Base-by-base conservation (phyloP, 2,113 vertebrate genomes). In the Uria aalge region DNA sequence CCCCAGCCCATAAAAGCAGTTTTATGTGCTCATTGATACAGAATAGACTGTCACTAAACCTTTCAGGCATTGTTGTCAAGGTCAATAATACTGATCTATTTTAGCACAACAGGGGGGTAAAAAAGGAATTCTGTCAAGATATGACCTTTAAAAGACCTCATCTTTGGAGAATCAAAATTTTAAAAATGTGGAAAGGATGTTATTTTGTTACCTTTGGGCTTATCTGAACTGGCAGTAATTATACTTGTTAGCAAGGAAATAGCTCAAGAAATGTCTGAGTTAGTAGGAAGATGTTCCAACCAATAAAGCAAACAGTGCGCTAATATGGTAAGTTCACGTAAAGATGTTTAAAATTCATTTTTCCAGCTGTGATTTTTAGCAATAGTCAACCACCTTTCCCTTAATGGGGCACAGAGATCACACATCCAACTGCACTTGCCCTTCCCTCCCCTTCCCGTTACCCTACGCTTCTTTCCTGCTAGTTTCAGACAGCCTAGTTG, bases 141-240 rank as follows among this genome's bases (percentile, higher is more conserved):
- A 75, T 96, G 97, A 98, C 94, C 97, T 98, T 97, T 98, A 96
- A 96, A 96, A 94, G 96, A 95, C 92, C 97, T 98, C 45, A 1
- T 97, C 85, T 90, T 78, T 22, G 27, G 77, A 85, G 81, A 96
- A 88, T 52, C 8, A 53, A 92, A 92, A 92, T 43, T 53, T 14
- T 7, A 55, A 34, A 27, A 85, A 78, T 15, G 55, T 73, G 83
- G 90, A 93, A 67, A 73, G 15, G 71, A 53, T 91, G 41, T 59
- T 62, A 6, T 90, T 86, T 84, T 78, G 23, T 72, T 78, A 76
- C 38, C 72, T 80, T 67, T 82, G 38, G 62, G 64, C n/a, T 85
- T 94, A 93, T 95, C 77, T 74, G 56, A 68, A 41, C 62, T 69
- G 38, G 53, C n/a, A 79, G 67, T 55, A 82, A 85, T 88, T 90